A percentile compares a stretch with the other conserved stretches of the same genome.
These are phyloP conservation scores for Hydractinia echinata DNA, from an alignment of 30 jellyfish, hydroid and myxozoan genomes.

Conservation along the genomic window DNA sequence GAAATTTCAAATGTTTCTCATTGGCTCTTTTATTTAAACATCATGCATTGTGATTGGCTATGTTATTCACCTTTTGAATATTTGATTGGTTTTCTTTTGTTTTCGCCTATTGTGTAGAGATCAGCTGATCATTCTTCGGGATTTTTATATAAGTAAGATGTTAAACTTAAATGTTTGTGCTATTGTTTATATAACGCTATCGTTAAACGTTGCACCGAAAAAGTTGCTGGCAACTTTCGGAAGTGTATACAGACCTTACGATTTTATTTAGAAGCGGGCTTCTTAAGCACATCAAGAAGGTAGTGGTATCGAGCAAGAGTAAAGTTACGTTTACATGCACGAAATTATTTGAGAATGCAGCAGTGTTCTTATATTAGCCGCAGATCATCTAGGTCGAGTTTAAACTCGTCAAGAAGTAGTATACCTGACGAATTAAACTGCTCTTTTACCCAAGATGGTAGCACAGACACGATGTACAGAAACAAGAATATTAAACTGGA, in stretches of 20 bases:
- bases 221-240: constrained; percentile 18
- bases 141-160: constrained; percentile 10
- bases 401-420: constrained; percentile 31
- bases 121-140: constrained; percentile 15
- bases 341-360: constrained; percentile 2
- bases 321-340: neutral
- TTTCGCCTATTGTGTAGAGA: constrained; percentile 16
- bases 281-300: neutral
- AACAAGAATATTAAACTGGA: constrained; percentile 42
- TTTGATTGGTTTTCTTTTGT: constrained; percentile 20
- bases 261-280: constrained; percentile 13
- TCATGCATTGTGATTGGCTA: neutral
- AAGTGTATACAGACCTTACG: neutral
- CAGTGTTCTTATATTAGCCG: constrained; percentile 24
- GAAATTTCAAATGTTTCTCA: neutral
- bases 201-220: constrained; percentile 14
- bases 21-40: too few relatives aligned
- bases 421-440: constrained; percentile 49
- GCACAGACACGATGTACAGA: constrained; percentile 34
- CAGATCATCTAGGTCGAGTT: constrained; percentile 15
- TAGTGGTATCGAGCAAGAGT: neutral
- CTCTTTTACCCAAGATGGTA: constrained; percentile 62
- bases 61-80: neutral
- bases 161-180: neutral
- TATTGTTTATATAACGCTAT: neutral